A percentile compares a stretch with the other conserved stretches of the same genome.
Conservation (phyloP, 2,797 vertebrate species). For the Enteromius trimaculatus region DNA sequence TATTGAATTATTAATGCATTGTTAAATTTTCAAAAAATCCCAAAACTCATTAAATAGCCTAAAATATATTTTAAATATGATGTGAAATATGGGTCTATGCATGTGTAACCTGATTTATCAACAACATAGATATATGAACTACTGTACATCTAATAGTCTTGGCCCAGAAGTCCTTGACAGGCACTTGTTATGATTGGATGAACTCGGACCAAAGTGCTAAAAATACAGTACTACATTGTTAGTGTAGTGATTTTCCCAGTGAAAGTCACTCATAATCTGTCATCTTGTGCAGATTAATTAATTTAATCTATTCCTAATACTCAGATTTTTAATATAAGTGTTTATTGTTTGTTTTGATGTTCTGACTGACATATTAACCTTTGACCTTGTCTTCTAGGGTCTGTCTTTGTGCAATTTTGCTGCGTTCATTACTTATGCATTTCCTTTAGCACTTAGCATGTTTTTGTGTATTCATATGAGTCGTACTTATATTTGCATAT, state of each 20-base stretch:
- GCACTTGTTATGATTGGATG: background rate
- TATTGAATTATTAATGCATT: background rate
- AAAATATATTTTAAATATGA: background rate
- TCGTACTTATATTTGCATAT: constrained; percentile 38
- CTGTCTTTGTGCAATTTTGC: background rate
- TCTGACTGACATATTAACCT: constrained; percentile 9
- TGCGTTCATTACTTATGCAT: constrained; percentile 26
- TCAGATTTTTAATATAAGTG: background rate
- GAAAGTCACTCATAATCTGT: background rate
- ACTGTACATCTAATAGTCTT: background rate
- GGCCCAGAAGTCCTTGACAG: background rate
- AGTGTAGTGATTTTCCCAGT: background rate
- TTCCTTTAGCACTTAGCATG: constrained; percentile 32
- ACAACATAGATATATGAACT: background rate
- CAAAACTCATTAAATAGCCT: background rate
- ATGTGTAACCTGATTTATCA: background rate
- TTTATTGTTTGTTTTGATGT: constrained; percentile 2
- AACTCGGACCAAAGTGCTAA: background rate
- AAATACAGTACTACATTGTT: background rate
- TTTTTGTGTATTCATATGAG: constrained; percentile 43
- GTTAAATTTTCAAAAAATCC: background rate
- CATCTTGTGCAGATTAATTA: background rate
- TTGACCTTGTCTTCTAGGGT: background rate
- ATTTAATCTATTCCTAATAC: background rate
- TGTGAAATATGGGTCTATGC: background rate